These are phyloP conservation scores for Paratrypauchen microcephalus DNA, from an alignment of 2,797 vertebrate genomes.

Conservation along the genomic window DNA sequence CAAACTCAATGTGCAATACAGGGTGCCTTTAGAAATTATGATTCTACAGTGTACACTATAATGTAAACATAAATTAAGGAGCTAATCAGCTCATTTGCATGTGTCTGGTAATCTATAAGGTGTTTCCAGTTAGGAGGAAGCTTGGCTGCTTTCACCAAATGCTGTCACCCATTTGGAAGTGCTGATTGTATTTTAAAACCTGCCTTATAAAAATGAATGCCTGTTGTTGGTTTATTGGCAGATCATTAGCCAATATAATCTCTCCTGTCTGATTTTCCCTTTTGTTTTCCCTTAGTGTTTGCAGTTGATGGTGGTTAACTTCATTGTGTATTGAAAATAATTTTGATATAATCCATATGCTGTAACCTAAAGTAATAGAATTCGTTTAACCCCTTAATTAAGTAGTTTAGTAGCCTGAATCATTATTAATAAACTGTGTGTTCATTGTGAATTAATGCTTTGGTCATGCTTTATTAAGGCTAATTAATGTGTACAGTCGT, in stretches of 20 bases:
- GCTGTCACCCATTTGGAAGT: conserved; percentile 59
- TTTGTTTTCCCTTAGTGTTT: not conserved
- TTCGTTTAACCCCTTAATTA: no score
- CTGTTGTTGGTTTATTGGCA: no score
- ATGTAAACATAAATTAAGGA: conserved; percentile 61
- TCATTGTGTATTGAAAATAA: no score
- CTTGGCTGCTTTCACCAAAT: conserved; percentile 42
- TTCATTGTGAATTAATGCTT: no score
- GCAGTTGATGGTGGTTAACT: not conserved
- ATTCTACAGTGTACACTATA: conserved; percentile 45
- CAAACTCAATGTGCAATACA: not conserved
- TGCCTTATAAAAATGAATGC: not conserved
- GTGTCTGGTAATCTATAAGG: conserved; percentile 67
- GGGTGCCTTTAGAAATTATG: conserved; percentile 44
- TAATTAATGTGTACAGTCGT: no score
- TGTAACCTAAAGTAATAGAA: no score
- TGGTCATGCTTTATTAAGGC: no score
- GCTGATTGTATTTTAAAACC: conserved; percentile 5
- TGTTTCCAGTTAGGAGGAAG: conserved; percentile 59
- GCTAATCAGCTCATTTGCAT: conserved; percentile 71
- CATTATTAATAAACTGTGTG: no score
- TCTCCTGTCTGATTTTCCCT: not conserved
- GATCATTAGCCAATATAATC: not conserved
- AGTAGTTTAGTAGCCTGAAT: no score
- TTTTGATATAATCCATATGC: no score